A percentile compares a stretch with the other conserved stretches of the same genome.
These are phyloP conservation scores for Acanthosoma haemorrhoidale DNA, from an alignment of 2,888 invertebrate genomes.

Conservation along the genomic window DNA sequence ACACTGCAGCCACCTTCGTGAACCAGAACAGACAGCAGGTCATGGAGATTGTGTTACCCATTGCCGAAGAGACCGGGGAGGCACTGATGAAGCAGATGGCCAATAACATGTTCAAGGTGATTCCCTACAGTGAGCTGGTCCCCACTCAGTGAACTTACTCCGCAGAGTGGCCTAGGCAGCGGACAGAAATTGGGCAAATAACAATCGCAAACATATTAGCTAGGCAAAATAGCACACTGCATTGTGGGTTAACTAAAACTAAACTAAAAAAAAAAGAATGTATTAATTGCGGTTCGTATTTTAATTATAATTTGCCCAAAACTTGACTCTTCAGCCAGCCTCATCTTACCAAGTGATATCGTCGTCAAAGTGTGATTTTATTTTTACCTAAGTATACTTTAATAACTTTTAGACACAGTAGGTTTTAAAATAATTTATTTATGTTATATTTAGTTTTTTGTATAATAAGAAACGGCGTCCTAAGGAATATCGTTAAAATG, in stretches of 20 bases:
- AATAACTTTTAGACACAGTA: background rate
- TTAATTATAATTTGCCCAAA: no score
- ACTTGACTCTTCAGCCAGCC: no score
- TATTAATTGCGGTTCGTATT: no score
- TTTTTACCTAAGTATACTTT: background rate
- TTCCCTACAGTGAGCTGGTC: slow-evolving; percentile 43
- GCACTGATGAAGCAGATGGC: slow-evolving; percentile 52
- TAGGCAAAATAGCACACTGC: no score
- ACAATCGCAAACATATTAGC: no score
- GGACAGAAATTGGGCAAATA: no score
- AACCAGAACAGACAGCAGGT: slow-evolving; percentile 62
- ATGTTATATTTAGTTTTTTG: no score
- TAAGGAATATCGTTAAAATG: no score
- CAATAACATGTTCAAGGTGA: slow-evolving; percentile 42
- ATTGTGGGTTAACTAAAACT: no score
- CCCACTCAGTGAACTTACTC: slow-evolving; percentile 29
- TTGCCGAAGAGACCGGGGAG: slow-evolving; percentile 61
- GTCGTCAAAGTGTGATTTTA: background rate
- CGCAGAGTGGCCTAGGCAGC: background rate
- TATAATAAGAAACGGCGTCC: no score
- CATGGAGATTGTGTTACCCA: slow-evolving; percentile 62
- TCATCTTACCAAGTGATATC: background rate
- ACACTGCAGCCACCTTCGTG: slow-evolving; percentile 64
- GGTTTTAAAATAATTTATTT: background rate
- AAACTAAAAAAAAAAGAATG: no score